Evolutionary conservation across 2,888 invertebrate species (phyloP), one percentile per base, ranked within the genome.

Genomic region (Poecilobothrus nobilitatus): DNA sequence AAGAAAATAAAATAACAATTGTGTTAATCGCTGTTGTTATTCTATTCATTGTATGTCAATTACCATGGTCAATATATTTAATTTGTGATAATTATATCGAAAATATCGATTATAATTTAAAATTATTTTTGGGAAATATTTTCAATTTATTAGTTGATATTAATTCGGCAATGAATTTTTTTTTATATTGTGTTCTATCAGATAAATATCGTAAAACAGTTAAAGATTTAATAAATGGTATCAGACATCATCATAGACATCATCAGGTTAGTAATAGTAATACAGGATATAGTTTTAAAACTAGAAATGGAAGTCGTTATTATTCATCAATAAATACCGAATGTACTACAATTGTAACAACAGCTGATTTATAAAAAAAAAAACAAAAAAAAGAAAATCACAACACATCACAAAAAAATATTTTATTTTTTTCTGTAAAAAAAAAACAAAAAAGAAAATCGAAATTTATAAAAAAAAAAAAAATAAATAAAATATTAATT

Each of bases 21-120:
- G 90, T 91, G 77, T 81, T 92, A 62, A 91, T 91, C 69, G 87
- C 88, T 1, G 90, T 92, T 20, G 91, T 92, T 9, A 84, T 91
- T 64, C 84, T 91, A 69, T 91, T 91, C 78, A 83, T 91, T 63
- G 76, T 91, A 8, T 91, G 91, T 75, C 91, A 91, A 78, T 83
- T 88, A 66, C 91, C 91, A 0, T 87, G 87, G 74, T 89, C 90
- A 0, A 82, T 89, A 53, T 88, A 86, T 76, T 79, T 82, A 67
- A 80, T 83, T 61, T 72, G 82, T 70, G 71, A 71, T 1, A 74
- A 74, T 66, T 68, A 73, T 66, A 72, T 74, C 18, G 70, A 75
- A 63, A 44, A 72, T 0, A 75, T 79, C 41, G 77, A 78, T 33
- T 1, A 4, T 4, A 75, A 76, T 66, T 71, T 75, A 6, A 74